Base-by-base conservation (phyloP, 2,888 invertebrate genomes). In the Diaperis boleti region DNA sequence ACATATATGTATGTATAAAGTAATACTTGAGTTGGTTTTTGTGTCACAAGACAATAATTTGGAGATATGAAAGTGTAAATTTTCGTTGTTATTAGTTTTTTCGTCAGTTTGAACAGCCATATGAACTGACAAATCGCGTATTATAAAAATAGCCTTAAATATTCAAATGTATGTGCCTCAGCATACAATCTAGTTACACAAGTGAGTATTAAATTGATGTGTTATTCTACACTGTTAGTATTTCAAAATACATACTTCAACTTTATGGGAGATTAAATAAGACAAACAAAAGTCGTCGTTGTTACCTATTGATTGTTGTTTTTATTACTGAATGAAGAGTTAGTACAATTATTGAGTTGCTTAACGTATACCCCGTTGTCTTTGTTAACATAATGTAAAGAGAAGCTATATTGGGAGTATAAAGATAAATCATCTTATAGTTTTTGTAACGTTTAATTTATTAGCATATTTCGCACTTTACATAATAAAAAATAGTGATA, bases 311-410 rank as follows among this genome's bases (percentile, higher is more conserved):
- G 61, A n/a, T 62, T 62, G 31, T 39, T n/a, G n/a, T n/a, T n/a
- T 49, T 54, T 18, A 42, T 17, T 29, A 35, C 35, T 52, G 49
- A 45, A 22, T 37, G 50, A 56, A 17, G 31, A 37, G 10, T 35
- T 52, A 62, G 57, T 62, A 62, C 62, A 62, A 62, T 62, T 59
- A 59, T 49, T 55, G 47, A 62, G 49, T 57, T 50, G 62, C 62
- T 62, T 62, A 49, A 62, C 42, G 31, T 57, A 62, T 49, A 57
- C 52, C 52, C 42, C 52, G 59, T 47, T 54, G 59, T 62, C 50
- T 62, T 63, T 63, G 57, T 45, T 52, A 31, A 63, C 42, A n/a
- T n/a, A n/a, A n/a, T n/a, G 49, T 50, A 41, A 62, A 49, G 11
- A 20, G 54, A 15, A 57, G 57, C 47, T 54, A 59, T 59, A 44